Base-by-base conservation (phyloP, 1,140 invertebrate species). In the Caerostris extrusa region DNA sequence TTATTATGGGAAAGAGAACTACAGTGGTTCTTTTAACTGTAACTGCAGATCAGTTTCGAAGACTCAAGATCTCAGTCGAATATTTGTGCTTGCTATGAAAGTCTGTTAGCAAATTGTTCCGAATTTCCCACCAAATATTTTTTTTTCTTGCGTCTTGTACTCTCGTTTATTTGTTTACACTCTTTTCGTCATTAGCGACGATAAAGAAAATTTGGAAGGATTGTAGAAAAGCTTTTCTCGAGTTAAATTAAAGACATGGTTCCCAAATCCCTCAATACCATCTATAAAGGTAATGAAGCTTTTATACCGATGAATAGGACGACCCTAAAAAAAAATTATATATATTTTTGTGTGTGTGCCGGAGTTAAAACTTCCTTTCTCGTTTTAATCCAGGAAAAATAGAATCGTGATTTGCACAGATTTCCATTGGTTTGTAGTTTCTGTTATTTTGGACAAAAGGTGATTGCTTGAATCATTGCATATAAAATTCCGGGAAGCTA, bases 141-240 rank as follows among this genome's bases (percentile, higher is more conserved):
- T 81, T 92, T 77, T 77, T 7, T 71, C 19, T 64, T 3, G 12
- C 53, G 14, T 6, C 86, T 88, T 77, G 50, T 85, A 34, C 77
- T 17, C 64, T 50, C 60, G 53, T 64, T 88, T 92, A 85, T 92
- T 92, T 92, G 90, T 92, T 92, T 92, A 92, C 81, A 60, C 90
- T 92, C 81, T 61, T 92, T 83, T 60, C 90, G 81, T 92, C 90
- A 92, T 92, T 92, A 92, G 77, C 56, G 69, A 53, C 10, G 71
- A 82, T 91, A 85, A 92, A 92, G 90, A 92, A 92, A 92, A 58
- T 55, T 53, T 58, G 57, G 53, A 19, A 10, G 90, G 57, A 61
- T 91, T 91, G 69, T 57, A 71, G 90, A 82, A 71, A 91, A 91
- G 90, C 90, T 92, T 92, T n/a, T 92, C 90, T 92, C 81, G 81